These are phyloP conservation scores for Hypsopygia costalis DNA, from an alignment of 2,888 invertebrate species.

Conservation along the genomic window DNA sequence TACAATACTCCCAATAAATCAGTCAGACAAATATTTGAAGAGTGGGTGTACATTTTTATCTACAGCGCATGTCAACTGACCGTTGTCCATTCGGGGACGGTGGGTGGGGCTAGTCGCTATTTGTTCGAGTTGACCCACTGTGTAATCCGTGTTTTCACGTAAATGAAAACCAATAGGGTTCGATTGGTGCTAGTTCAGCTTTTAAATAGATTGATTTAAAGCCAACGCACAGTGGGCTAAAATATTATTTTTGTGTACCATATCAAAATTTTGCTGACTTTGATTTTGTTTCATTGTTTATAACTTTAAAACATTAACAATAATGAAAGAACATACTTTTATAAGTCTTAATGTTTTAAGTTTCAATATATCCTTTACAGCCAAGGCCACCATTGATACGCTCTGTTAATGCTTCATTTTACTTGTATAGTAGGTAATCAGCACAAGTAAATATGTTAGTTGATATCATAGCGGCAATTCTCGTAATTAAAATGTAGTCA, in stretches of 20 bases:
- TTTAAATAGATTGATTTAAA: constrained; percentile 16
- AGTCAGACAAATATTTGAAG: constrained; percentile 20
- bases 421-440: too few species aligned
- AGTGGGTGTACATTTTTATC: constrained; percentile 56
- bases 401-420: too few species aligned
- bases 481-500: too few species aligned
- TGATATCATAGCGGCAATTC: too few species aligned
- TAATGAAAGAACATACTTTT: too few species aligned
- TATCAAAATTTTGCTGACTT: too few species aligned
- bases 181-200: constrained; percentile 33
- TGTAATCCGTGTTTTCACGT: constrained; percentile 37
- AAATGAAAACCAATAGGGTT: constrained; percentile 47
- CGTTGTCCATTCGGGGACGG: constrained; percentile 66
- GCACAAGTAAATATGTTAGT: too few species aligned
- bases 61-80: constrained; percentile 69
- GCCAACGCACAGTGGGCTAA: constrained; percentile 18
- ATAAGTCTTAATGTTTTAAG: too few species aligned
- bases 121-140: constrained; percentile 33
- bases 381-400: too few species aligned
- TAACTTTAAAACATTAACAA: too few species aligned
- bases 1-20: constrained; percentile 29
- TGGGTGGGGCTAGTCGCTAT: constrained; percentile 53
- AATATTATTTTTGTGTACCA: background rate
- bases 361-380: too few species aligned
- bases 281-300: too few species aligned